Evolutionary conservation across 2,888 invertebrate genomes (phyloP).

Genomic region (Ornithoptera alexandrae): DNA sequence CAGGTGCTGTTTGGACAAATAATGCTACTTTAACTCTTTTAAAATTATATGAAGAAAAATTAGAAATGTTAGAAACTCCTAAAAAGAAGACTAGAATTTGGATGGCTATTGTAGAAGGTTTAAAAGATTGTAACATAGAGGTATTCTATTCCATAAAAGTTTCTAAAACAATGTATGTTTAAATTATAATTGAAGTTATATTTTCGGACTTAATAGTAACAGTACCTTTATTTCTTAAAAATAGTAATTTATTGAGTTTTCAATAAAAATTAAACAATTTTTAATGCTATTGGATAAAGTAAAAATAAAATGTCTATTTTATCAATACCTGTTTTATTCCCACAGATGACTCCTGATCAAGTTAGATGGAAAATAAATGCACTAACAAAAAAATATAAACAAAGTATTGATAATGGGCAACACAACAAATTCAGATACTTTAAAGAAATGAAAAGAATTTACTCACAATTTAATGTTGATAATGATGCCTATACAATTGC

Average conservation of each 20-base stretch:
- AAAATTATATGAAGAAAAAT: slow-evolving; percentile 52
- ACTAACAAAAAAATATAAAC: slow-evolving; percentile 54
- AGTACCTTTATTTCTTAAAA: too few relatives aligned
- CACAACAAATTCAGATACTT: slow-evolving; percentile 53
- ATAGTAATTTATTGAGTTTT: too few relatives aligned
- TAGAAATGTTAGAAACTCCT: slow-evolving; percentile 55
- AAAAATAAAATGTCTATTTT: too few relatives aligned
- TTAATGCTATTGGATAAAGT: too few relatives aligned
- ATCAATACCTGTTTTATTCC: background rate
- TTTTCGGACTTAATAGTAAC: too few relatives aligned
- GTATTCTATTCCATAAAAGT: slow-evolving; percentile 33
- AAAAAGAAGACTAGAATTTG: slow-evolving; percentile 59
- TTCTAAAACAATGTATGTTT: too few relatives aligned
- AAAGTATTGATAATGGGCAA: slow-evolving; percentile 47
- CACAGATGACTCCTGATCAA: slow-evolving; percentile 54
- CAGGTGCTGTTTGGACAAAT: slow-evolving; percentile 55
- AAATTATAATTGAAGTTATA: background rate
- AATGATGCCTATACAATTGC: slow-evolving; percentile 43
- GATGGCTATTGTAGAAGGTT: slow-evolving; percentile 51
- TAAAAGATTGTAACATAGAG: slow-evolving; percentile 50
- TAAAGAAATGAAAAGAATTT: slow-evolving; percentile 52
- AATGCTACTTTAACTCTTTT: slow-evolving; percentile 46
- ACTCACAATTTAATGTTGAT: slow-evolving; percentile 49
- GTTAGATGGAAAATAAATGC: slow-evolving; percentile 61
- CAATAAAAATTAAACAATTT: too few relatives aligned